phyloP scores from a whole-genome alignment of 2,797 vertebrate species.

The Masticophis lateralis region DNA sequence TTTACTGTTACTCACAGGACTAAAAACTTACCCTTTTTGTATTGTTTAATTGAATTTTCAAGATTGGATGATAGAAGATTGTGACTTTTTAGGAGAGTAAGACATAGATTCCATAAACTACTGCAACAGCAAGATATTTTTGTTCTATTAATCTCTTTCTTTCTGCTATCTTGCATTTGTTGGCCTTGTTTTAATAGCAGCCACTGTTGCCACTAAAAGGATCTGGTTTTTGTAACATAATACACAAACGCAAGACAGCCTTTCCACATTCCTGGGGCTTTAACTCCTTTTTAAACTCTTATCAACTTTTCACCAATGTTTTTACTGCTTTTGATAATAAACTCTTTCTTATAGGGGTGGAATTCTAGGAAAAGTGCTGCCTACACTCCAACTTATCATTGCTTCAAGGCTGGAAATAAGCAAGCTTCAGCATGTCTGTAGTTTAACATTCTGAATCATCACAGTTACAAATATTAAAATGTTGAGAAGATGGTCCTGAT shows the following conservation, averaged over 20 bases:
- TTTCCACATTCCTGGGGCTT: not conserved
- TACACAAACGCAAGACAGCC: not conserved
- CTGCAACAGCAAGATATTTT: not conserved
- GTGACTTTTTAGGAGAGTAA: not conserved
- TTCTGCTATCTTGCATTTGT: not conserved
- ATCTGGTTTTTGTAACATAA: not conserved
- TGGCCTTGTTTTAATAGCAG: not conserved
- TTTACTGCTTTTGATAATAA: not conserved
- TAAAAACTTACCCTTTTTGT: not conserved
- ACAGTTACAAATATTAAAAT: not conserved
- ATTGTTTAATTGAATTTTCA: not conserved
- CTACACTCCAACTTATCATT: not conserved
- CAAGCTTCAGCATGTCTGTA: not conserved
- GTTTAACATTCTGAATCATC: not conserved
- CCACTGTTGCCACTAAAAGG: not conserved
- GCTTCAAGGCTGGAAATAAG: not conserved
- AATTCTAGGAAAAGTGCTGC: not conserved
- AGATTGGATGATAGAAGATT: not conserved
- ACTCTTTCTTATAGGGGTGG: fast-evolving
- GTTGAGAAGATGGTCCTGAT: not conserved
- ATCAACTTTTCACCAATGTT: not conserved
- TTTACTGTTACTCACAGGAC: too few relatives aligned
- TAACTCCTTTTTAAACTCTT: not conserved
- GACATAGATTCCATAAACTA: not conserved
- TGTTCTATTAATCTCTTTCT: not conserved